phyloP scores from a whole-genome alignment of 2,113 vertebrate species.

The Clarias macrocephalus region DNA sequence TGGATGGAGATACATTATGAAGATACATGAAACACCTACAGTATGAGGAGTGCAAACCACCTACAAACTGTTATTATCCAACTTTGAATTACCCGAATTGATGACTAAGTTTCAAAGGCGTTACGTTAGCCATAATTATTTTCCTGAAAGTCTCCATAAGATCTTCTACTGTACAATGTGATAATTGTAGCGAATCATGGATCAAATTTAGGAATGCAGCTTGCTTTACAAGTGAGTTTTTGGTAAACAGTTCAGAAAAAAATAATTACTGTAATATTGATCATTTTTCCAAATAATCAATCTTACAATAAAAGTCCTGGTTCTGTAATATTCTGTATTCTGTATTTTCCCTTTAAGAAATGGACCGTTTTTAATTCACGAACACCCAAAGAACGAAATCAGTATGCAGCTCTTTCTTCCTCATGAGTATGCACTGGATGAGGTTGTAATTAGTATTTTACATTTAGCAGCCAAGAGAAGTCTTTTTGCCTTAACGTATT shows the following conservation, averaged over 20 bases:
- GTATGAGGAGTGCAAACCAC: no score
- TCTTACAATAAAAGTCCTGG: background rate
- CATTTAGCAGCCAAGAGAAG: conserved; percentile 54
- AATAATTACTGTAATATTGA: no score
- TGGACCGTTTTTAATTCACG: background rate
- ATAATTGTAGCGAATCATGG: no score
- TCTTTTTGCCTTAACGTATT: conserved; percentile 63
- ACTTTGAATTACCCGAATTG: no score
- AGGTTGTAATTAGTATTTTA: conserved; percentile 67
- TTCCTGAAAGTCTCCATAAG: no score
- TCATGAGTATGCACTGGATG: background rate
- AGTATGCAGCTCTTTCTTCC: background rate
- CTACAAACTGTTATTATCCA: no score
- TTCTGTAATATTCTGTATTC: background rate
- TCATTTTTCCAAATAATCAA: background rate
- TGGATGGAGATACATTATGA: no score
- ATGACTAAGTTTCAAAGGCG: no score
- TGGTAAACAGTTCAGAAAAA: background rate
- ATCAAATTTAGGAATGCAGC: no score
- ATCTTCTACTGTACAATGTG: no score
- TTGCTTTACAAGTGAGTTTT: background rate
- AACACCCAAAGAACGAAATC: background rate
- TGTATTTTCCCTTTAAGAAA: background rate
- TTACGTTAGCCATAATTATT: no score
- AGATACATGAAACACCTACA: no score